Evolutionary conservation across 2,113 vertebrate genomes (phyloP).

Genomic region (Varanus komodoensis): DNA sequence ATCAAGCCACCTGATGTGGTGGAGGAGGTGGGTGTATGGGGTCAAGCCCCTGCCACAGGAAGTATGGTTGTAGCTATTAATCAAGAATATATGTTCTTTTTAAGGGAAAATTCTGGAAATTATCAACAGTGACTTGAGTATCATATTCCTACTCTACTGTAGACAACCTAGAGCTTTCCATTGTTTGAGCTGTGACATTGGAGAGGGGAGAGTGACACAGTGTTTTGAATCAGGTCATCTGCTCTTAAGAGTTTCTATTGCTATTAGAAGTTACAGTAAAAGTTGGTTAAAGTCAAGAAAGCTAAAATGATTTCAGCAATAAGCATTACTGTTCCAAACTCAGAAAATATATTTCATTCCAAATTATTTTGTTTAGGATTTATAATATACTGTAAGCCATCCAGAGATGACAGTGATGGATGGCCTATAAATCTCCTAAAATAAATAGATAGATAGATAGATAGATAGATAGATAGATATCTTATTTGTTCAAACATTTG

Average conservation of each 20-base stretch:
- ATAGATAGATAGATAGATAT: no score
- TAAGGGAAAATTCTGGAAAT: background rate
- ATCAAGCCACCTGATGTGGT: no score
- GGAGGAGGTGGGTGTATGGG: background rate
- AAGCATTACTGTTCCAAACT: background rate
- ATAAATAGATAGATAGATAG: no score
- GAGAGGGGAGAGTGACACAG: background rate
- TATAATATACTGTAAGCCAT: no score
- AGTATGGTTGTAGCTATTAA: background rate
- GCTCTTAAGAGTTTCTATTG: constrained; percentile 31
- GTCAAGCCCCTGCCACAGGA: background rate
- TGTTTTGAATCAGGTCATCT: background rate
- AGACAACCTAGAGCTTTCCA: background rate
- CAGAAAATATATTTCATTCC: background rate
- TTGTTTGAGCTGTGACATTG: background rate
- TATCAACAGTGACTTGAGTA: background rate
- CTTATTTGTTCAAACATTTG: constrained; percentile 52
- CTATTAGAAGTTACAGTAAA: constrained; percentile 35
- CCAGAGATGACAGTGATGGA: no score
- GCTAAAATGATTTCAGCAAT: constrained; percentile 51
- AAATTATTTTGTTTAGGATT: background rate
- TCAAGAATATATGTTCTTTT: background rate
- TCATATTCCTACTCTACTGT: background rate
- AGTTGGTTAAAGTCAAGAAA: constrained; percentile 40
- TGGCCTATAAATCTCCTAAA: no score